These are phyloP conservation scores for Dermatophagoides farinae DNA, from an alignment of 1,140 invertebrate genomes.

Conservation along the genomic window DNA sequence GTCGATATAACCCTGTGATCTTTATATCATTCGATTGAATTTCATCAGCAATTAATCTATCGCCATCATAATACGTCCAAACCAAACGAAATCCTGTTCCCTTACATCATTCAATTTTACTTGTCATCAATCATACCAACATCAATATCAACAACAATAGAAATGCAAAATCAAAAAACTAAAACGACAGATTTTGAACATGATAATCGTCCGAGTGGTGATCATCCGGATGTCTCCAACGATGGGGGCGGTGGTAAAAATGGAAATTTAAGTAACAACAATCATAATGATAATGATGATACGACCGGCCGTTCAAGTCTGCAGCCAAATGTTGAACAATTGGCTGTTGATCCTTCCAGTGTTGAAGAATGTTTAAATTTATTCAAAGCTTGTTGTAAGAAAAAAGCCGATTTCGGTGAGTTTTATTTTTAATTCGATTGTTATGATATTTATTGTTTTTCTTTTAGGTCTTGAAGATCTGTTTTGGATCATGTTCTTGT, in stretches of 20 bases:
- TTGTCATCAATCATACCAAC: not conserved
- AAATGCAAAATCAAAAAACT: not conserved
- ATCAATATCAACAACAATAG: not conserved
- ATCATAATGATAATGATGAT: not conserved
- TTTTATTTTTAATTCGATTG: not conserved
- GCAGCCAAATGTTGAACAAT: not conserved
- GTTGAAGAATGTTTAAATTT: not conserved
- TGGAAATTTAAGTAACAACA: not conserved
- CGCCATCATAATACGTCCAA: too few relatives aligned
- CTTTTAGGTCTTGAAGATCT: slow-evolving; percentile 5
- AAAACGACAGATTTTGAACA: too few relatives aligned
- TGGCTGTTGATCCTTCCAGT: not conserved
- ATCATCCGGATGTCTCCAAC: not conserved
- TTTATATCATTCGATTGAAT: too few relatives aligned
- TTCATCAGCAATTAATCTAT: too few relatives aligned
- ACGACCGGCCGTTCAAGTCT: not conserved
- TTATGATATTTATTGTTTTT: not conserved
- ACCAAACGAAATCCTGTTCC: not conserved
- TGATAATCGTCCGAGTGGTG: too few relatives aligned
- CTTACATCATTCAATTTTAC: not conserved
- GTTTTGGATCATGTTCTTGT: slow-evolving; percentile 5
- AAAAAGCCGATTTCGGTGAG: slow-evolving; percentile 7
- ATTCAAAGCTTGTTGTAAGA: slow-evolving; percentile 6
- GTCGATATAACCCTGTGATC: too few relatives aligned
- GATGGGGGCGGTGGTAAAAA: not conserved